Evolutionary conservation across 2,888 invertebrate species (phyloP).

Genomic region (Drosophila pegasa): DNA sequence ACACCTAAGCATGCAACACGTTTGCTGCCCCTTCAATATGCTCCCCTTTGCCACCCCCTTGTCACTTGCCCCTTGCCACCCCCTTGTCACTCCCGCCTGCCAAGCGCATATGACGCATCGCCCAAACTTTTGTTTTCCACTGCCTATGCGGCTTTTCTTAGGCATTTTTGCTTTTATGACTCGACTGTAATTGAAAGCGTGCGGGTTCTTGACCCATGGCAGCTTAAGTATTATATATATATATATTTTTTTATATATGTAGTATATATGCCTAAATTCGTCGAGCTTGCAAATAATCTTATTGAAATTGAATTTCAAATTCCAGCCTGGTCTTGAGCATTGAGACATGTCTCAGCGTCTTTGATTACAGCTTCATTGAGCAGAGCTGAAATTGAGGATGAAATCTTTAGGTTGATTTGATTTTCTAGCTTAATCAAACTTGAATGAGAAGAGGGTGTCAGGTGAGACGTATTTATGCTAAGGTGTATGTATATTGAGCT

Average conservation of each 20-base stretch:
- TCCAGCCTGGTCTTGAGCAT: background rate
- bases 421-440: background rate
- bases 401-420: background rate
- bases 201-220: slow-evolving; percentile 54
- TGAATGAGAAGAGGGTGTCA: no score
- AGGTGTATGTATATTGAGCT: no score
- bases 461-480: no score
- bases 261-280: background rate
- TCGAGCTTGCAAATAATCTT: background rate
- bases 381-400: background rate
- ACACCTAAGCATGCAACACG: slow-evolving; percentile 52
- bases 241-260: background rate
- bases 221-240: background rate
- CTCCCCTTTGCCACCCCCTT: background rate
- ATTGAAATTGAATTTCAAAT: slow-evolving; percentile 2
- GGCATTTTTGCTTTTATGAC: slow-evolving; percentile 31
- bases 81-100: no score
- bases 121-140: slow-evolving; percentile 33
- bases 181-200: slow-evolving; percentile 6
- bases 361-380: background rate
- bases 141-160: slow-evolving; percentile 10
- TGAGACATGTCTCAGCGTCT: background rate
- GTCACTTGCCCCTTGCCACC: background rate
- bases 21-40: slow-evolving; percentile 17
- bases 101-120: slow-evolving; percentile 68